phyloP scores from a whole-genome alignment of 1,140 invertebrate species.

The Macrobrachium rosenbergii region DNA sequence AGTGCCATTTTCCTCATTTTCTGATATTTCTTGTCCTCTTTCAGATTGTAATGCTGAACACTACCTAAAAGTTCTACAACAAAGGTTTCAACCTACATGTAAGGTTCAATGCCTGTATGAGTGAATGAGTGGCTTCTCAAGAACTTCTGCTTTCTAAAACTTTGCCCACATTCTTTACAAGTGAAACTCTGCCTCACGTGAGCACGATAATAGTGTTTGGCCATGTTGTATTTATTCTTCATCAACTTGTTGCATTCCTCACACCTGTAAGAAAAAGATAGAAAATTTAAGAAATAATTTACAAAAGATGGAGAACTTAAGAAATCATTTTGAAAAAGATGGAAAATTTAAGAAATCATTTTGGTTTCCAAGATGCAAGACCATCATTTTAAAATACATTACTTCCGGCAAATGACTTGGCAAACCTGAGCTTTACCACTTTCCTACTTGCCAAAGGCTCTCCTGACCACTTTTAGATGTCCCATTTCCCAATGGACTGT shows the following conservation, averaged over 20 bases:
- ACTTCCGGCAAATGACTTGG: too few relatives aligned
- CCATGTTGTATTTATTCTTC: constrained; percentile 38
- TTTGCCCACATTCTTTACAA: constrained; percentile 48
- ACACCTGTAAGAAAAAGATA: constrained; percentile 36
- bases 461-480: too few relatives aligned
- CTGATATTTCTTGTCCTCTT: too few relatives aligned
- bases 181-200: constrained; percentile 40
- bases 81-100: constrained; percentile 40
- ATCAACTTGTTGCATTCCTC: constrained; percentile 37
- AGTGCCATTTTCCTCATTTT: too few relatives aligned
- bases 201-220: constrained; percentile 38
- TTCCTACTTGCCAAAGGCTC: too few relatives aligned
- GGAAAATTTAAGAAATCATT: neutral
- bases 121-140: constrained; percentile 45
- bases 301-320: neutral
- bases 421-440: too few relatives aligned
- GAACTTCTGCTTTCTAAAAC: constrained; percentile 61
- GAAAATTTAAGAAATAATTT: neutral
- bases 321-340: neutral
- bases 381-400: neutral
- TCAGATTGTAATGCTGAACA: neutral
- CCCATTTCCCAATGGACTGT: too few relatives aligned
- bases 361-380: too few relatives aligned
- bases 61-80: neutral
- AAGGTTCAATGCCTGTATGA: constrained; percentile 54